These are phyloP conservation scores for Drosophila melanica DNA, from an alignment of 1,140 invertebrate species.

Conservation along the genomic window DNA sequence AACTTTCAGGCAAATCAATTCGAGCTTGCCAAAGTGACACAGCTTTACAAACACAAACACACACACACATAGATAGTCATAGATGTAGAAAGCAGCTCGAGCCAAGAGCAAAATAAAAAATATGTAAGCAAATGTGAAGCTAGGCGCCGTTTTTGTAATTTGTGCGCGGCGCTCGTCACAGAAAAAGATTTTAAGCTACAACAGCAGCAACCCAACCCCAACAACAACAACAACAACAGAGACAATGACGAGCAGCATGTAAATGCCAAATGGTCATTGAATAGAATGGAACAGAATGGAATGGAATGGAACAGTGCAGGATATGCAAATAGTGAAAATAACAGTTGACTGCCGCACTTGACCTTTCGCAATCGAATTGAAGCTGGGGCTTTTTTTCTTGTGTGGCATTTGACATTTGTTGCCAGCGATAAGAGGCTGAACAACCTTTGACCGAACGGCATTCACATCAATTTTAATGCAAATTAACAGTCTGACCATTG, in stretches of 20 bases:
- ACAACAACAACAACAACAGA: slow-evolving; percentile 14
- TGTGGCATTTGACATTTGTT: slow-evolving; percentile 5
- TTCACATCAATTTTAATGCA: slow-evolving; percentile 12
- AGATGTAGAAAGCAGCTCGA: neutral
- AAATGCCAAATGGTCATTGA: slow-evolving; percentile 38
- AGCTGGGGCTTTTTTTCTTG: neutral
- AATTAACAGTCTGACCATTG: neutral
- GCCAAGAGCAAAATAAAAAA: slow-evolving; percentile 18
- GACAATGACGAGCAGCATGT: slow-evolving; percentile 40
- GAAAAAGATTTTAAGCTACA: slow-evolving; percentile 16
- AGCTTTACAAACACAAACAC: slow-evolving; percentile 27
- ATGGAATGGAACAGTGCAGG: slow-evolving; percentile 21
- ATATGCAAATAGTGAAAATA: slow-evolving; percentile 31
- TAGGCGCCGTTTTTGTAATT: slow-evolving; percentile 74
- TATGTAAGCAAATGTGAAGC: slow-evolving; percentile 52
- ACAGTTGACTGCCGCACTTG: slow-evolving; percentile 2
- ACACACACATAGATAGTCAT: neutral
- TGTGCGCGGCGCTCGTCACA: slow-evolving; percentile 66
- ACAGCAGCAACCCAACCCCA: neutral
- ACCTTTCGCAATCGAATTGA: slow-evolving; percentile 8
- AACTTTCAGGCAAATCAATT: slow-evolving; percentile 78
- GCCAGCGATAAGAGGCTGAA: neutral
- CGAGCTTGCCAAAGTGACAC: slow-evolving; percentile 75
- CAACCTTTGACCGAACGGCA: slow-evolving; percentile 21
- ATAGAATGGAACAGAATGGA: slow-evolving; percentile 6